phyloP scores from a whole-genome alignment of 2,113 vertebrate species.

The Chroicocephalus ridibundus region DNA sequence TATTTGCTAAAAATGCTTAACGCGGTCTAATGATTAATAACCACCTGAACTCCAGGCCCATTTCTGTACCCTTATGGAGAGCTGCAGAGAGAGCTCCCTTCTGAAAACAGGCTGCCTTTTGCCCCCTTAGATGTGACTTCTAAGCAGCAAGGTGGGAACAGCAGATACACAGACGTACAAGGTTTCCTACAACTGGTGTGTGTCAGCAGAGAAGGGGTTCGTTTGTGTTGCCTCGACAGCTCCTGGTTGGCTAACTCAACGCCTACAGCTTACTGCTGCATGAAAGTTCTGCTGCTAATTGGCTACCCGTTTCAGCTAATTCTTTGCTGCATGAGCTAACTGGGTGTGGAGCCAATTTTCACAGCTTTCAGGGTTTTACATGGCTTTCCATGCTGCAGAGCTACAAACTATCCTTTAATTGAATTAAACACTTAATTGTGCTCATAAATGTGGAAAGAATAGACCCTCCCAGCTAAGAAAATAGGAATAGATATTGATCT shows the following conservation, averaged over 20 bases:
- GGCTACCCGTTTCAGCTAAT: not conserved
- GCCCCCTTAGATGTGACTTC: not conserved
- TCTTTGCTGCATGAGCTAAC: constrained; percentile 2
- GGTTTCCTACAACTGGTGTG: not conserved
- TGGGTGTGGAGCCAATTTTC: not conserved
- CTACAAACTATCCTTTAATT: not conserved
- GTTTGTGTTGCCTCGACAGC: not conserved
- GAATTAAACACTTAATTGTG: constrained; percentile 29
- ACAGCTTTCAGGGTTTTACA: not conserved
- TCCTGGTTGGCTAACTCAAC: not conserved
- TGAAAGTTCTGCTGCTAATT: constrained; percentile 29
- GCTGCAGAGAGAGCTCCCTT: not conserved
- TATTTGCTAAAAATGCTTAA: not conserved
- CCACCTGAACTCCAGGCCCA: not conserved
- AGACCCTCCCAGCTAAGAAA: not conserved
- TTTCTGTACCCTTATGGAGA: not conserved
- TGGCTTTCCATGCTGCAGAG: not conserved
- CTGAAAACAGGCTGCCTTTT: not conserved
- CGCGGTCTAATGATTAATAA: not conserved
- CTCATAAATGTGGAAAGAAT: not conserved
- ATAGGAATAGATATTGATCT: not conserved
- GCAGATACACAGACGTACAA: not conserved
- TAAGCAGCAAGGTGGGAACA: not conserved
- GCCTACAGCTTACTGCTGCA: constrained; percentile 24
- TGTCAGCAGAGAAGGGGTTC: not conserved